phyloP scores from a whole-genome alignment of 2,888 invertebrate genomes.

The Standfussiana lucernea region DNA sequence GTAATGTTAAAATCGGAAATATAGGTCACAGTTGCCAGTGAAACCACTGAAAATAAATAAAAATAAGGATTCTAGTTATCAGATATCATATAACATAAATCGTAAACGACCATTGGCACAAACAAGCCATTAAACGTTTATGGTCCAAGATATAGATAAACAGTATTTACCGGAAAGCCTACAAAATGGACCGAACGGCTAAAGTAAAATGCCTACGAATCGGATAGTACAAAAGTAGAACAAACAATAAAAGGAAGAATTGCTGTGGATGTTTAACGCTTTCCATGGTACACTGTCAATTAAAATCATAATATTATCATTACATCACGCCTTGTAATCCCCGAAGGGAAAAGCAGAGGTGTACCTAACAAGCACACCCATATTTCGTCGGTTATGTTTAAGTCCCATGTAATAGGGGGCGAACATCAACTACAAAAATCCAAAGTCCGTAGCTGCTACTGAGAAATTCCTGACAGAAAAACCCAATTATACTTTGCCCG shows the following conservation, averaged over 20 bases:
- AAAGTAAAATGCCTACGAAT: slow-evolving; percentile 18
- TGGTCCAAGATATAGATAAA: slow-evolving; percentile 35
- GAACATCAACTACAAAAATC: background rate
- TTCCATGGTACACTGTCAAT: background rate
- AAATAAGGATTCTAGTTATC: background rate
- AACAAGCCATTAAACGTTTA: slow-evolving; percentile 59
- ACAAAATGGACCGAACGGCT: slow-evolving; percentile 6
- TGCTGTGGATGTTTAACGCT: background rate
- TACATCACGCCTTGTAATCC: no score
- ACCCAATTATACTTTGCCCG: background rate
- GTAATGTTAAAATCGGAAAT: background rate
- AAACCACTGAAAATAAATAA: background rate
- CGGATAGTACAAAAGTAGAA: background rate
- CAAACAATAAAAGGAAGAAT: background rate
- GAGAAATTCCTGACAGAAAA: background rate
- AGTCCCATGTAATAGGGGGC: background rate
- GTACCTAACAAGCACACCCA: background rate
- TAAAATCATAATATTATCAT: background rate
- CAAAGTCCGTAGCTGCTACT: background rate
- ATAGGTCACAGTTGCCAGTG: background rate
- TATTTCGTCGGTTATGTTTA: background rate
- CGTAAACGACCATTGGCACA: slow-evolving; percentile 38
- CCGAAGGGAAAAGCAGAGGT: background rate
- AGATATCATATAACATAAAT: slow-evolving; percentile 38
- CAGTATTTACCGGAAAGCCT: slow-evolving; percentile 24